Evolutionary conservation across 2,113 vertebrate species (phyloP), one percentile per base, ranked within the genome.

Genomic region (Lota lota): DNA sequence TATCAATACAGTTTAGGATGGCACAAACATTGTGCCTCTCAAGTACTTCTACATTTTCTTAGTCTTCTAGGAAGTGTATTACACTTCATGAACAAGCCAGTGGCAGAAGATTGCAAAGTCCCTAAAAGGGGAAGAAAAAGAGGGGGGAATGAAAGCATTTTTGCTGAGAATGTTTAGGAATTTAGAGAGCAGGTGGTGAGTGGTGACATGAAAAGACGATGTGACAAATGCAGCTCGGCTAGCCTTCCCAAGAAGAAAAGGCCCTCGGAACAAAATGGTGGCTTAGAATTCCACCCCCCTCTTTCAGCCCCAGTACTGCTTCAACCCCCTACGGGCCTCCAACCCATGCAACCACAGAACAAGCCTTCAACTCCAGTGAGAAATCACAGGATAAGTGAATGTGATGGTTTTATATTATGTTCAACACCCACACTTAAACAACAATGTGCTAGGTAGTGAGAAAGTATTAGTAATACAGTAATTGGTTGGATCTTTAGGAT

Each of bases 151-250:
- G 77, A 73, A 78, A 75, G 72, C 84, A 84, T 83, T 83, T 81
- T 83, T 56, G 53, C 16, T 88, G 82, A 90, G 88, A 90, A 91
- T 91, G 88, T 90, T 74, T 80, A 87, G 89, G 90, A 92, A 91
- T 91, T 88, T 87, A 74, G 74, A 89, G 88, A 91, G 91, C 91
- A 92, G 91, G 91, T 92, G 91, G 89, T 85, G 82, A 90, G 87
- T 88, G 87, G 88, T 88, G 88, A 90, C 91, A 90, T 90, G 87
- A 90, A 91, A 90, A 83, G 86, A 82, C 77, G 83, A 79, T 79
- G 85, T 89, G 88, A 91, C 90, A 91, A 91, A 91, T 88, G 90
- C 85, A 85, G 87, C 85, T 76, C 70, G 63, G 67, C 77, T 77
- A 73, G 72, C 79, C 79, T 82, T 65, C 59, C 36, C 76, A 85